Conservation (phyloP, 2,888 invertebrate species). For the Cylindroiulus punctatus region DNA sequence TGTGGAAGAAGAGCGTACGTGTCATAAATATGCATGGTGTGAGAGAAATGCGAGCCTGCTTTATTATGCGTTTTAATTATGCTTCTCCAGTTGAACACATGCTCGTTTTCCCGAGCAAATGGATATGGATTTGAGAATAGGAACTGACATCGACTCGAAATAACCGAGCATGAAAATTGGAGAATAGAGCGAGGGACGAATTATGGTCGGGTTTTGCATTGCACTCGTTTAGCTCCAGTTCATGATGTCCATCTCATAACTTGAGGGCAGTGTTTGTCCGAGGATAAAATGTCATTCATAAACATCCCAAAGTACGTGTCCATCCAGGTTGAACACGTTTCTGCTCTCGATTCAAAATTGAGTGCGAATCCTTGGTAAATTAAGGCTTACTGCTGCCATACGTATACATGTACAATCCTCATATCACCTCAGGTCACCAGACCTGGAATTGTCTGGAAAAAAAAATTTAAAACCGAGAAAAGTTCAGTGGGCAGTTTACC, state of each 20-base stretch:
- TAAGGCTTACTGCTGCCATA: no score
- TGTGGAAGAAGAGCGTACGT: neutral
- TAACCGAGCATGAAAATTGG: neutral
- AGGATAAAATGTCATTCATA: neutral
- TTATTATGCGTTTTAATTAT: constrained; percentile 32
- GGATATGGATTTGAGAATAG: constrained; percentile 9
- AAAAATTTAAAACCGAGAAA: no score
- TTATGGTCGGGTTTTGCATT: neutral
- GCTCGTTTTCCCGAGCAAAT: constrained; percentile 22
- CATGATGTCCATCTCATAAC: neutral
- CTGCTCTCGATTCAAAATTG: no score
- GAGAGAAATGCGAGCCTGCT: constrained; percentile 7
- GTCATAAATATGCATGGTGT: constrained; percentile 30
- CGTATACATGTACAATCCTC: no score
- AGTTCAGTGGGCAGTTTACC: no score
- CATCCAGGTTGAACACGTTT: neutral
- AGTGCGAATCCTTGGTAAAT: no score
- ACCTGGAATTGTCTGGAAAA: no score
- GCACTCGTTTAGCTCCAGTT: neutral
- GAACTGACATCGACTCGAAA: neutral
- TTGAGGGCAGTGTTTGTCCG: no score
- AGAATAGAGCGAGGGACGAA: neutral
- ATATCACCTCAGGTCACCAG: no score
- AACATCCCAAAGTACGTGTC: neutral
- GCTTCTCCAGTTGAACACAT: constrained; percentile 26